Evolutionary conservation across 2,113 vertebrate genomes (phyloP).

Genomic region (Chamaea fasciata): DNA sequence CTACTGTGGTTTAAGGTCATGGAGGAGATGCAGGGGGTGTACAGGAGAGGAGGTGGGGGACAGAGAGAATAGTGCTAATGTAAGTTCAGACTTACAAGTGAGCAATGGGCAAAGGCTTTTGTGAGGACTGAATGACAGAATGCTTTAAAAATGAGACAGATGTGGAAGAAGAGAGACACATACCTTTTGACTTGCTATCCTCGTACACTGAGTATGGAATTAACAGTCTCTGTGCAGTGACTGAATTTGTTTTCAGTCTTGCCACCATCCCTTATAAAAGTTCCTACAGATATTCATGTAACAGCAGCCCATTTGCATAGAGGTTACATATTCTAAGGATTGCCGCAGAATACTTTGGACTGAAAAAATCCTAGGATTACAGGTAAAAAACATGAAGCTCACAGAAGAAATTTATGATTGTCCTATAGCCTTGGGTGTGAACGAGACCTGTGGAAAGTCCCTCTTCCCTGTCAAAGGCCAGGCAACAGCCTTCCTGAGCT

Average conservation of each 20-base stretch:
- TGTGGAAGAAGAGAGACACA: not conserved
- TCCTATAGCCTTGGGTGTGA: not conserved
- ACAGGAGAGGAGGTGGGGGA: not conserved
- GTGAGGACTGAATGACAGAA: not conserved
- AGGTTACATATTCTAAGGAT: not conserved
- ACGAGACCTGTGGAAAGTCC: not conserved
- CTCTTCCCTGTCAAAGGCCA: not conserved
- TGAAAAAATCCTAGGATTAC: not conserved
- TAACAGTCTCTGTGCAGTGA: not conserved
- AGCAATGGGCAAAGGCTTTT: not conserved
- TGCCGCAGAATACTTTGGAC: not conserved
- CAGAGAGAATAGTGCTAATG: no score
- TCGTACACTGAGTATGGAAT: accelerated
- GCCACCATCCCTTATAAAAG: not conserved
- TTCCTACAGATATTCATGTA: not conserved
- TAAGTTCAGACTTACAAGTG: not conserved
- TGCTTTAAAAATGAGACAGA: not conserved
- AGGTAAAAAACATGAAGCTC: not conserved
- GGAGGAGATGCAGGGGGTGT: not conserved
- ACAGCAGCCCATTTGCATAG: not conserved
- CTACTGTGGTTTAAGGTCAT: accelerated
- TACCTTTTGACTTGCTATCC: not conserved
- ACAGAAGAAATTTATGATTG: not conserved
- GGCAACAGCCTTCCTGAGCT: not conserved
- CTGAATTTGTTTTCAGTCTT: not conserved